phyloP scores from a whole-genome alignment of 2,888 invertebrate genomes.

The Aspidiotus destructor region DNA sequence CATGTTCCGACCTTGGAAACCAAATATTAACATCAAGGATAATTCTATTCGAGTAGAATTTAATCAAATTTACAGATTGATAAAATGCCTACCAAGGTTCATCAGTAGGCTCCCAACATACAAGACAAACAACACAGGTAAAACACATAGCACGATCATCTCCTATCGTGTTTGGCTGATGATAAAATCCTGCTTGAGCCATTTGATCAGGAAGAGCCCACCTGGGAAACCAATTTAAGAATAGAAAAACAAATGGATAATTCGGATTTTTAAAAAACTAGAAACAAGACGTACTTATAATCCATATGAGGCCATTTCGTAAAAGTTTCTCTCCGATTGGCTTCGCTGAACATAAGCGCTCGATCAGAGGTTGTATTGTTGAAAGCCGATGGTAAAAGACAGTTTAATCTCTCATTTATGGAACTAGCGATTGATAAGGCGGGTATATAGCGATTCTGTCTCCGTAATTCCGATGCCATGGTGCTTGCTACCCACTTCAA shows the following conservation, averaged over 20 bases:
- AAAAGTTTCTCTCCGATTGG: slow-evolving; percentile 80
- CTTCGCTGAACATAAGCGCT: slow-evolving; percentile 80
- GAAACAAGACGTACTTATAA: slow-evolving; percentile 61
- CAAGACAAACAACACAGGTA: slow-evolving; percentile 86
- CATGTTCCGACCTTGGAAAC: slow-evolving; percentile 67
- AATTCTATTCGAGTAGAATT: neutral
- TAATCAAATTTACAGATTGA: slow-evolving; percentile 8
- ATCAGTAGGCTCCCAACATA: slow-evolving; percentile 94
- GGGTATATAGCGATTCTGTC: slow-evolving; percentile 71
- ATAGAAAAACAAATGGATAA: neutral
- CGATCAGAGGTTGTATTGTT: slow-evolving; percentile 45
- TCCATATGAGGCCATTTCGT: slow-evolving; percentile 94
- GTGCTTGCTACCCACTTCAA: slow-evolving; percentile 69
- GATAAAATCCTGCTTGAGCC: slow-evolving; percentile 95
- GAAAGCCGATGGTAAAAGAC: slow-evolving; percentile 44
- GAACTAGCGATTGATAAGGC: slow-evolving; percentile 82
- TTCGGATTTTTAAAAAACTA: neutral
- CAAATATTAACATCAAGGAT: neutral
- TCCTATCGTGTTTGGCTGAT: slow-evolving; percentile 79
- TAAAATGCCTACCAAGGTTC: slow-evolving; percentile 65
- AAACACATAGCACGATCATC: slow-evolving; percentile 95
- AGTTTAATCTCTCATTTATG: slow-evolving; percentile 73
- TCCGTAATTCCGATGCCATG: slow-evolving; percentile 70
- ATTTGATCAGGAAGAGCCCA: slow-evolving; percentile 93
- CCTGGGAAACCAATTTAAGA: slow-evolving; percentile 44